phyloP scores from a whole-genome alignment of 2,797 vertebrate genomes.

The Hemitrygon akajei region DNA sequence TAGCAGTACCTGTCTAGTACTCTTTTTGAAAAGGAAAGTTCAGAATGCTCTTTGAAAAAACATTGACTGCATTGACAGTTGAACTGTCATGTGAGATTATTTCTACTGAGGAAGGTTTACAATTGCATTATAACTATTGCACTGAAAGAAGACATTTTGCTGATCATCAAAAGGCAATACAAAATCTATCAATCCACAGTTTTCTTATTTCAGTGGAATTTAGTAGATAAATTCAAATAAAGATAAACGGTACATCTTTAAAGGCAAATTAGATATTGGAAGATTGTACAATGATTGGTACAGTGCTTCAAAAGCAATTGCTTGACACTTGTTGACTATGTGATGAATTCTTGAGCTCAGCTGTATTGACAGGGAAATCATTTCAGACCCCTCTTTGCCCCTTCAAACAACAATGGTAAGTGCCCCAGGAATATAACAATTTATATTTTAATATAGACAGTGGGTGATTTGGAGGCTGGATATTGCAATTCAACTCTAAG shows the following conservation, averaged over 20 bases:
- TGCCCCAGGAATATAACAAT: background rate
- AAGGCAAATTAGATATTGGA: background rate
- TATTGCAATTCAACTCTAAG: background rate
- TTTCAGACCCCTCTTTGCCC: background rate
- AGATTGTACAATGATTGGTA: background rate
- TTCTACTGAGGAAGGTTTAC: background rate
- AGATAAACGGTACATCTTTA: background rate
- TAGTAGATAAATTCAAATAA: background rate
- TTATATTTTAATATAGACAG: background rate
- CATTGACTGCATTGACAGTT: background rate
- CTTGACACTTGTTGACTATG: background rate
- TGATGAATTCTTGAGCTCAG: background rate
- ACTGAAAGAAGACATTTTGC: background rate
- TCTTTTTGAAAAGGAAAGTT: background rate
- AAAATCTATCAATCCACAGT: background rate
- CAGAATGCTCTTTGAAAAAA: background rate
- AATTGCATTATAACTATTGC: background rate
- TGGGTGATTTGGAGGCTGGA: background rate
- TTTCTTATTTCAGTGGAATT: background rate
- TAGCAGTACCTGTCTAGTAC: background rate
- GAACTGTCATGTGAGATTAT: background rate
- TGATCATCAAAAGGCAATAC: background rate
- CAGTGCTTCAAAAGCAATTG: background rate
- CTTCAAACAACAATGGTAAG: background rate
- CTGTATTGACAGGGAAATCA: background rate